Percentiles rank a stretch among this genome's conserved stretches.
Conservation (phyloP, 2,888 invertebrate species). For the Harmothoe impar region DNA sequence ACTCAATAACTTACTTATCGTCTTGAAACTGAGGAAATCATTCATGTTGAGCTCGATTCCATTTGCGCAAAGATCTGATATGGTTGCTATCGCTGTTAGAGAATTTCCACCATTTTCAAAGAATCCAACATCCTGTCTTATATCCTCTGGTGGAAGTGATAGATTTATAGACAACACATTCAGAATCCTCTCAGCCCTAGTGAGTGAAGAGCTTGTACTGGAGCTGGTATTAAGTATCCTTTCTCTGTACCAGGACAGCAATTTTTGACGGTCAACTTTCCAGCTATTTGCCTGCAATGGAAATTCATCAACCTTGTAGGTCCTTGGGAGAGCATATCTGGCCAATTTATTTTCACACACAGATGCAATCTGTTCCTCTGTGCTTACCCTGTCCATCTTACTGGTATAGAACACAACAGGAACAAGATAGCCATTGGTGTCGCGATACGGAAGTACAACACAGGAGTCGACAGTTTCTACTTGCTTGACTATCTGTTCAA, state of each 20-base stretch:
- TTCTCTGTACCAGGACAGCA: not conserved
- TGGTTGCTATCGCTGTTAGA: not conserved
- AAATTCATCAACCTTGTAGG: not conserved
- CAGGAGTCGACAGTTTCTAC: not conserved
- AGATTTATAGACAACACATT: constrained; percentile 28
- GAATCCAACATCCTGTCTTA: not conserved
- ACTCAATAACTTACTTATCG: not conserved
- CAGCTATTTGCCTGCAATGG: not conserved
- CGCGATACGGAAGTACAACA: not conserved
- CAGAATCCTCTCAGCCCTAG: not conserved
- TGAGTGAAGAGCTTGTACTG: not conserved
- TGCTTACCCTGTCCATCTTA: not conserved
- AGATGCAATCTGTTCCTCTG: not conserved
- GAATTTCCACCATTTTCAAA: constrained; percentile 58
- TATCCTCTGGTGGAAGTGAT: not conserved
- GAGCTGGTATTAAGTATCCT: not conserved
- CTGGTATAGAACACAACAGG: constrained; percentile 13
- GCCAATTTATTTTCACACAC: not conserved
- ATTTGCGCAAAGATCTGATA: not conserved
- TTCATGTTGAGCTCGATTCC: not conserved
- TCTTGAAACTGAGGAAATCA: constrained; percentile 31
- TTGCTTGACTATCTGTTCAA: not conserved
- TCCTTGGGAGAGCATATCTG: constrained; percentile 10
- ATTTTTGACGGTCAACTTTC: constrained; percentile 8
- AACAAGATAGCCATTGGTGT: constrained; percentile 32